Conservation (phyloP, 2,888 invertebrate species). For the Tinea pellionella region DNA sequence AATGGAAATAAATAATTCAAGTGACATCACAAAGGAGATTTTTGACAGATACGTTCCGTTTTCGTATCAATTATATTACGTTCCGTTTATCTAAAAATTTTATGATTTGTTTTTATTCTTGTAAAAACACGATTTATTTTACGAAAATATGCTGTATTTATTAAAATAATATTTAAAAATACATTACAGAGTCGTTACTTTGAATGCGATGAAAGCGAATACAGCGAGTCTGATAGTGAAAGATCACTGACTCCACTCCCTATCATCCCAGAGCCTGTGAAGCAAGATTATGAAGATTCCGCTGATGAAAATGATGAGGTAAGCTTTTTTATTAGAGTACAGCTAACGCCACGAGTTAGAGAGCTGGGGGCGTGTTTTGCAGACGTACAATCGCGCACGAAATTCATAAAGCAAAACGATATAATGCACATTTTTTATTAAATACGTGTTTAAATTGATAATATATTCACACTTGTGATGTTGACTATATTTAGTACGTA, state of each 20-base stretch:
- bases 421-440: too few relatives aligned
- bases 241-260: neutral
- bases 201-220: conserved; percentile 49
- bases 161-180: neutral
- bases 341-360: too few relatives aligned
- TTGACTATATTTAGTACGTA: too few relatives aligned
- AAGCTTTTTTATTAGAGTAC: too few relatives aligned
- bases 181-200: conserved; percentile 50
- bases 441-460: too few relatives aligned
- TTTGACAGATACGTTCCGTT: conserved; percentile 1
- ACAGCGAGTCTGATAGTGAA: conserved; percentile 15
- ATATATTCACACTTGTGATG: too few relatives aligned
- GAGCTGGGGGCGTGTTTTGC: too few relatives aligned
- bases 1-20: neutral
- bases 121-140: neutral
- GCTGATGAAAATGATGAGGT: conserved; percentile 30
- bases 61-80: neutral
- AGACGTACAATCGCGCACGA: too few relatives aligned
- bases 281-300: conserved; percentile 20
- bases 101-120: conserved; percentile 1
- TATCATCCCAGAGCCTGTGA: conserved; percentile 24
- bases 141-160: neutral
- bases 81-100: neutral
- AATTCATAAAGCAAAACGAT: too few relatives aligned
- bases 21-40: neutral